Base-by-base conservation (phyloP, 2,888 invertebrate genomes). In the Calliphora vomitoria region DNA sequence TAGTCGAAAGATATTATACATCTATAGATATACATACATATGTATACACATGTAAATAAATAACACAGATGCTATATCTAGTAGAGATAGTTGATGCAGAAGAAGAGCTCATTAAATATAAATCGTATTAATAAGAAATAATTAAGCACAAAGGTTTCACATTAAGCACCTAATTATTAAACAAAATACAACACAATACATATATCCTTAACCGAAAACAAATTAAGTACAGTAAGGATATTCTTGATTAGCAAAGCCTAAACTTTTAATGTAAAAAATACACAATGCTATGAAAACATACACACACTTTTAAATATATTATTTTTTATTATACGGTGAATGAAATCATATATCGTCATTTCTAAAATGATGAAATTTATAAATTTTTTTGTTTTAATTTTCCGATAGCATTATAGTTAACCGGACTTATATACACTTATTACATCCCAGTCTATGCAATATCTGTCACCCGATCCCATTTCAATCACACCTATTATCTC, bases 91-190 rank as follows among this genome's bases (percentile, higher is more conserved):
- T n/a, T 50, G 15, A 15, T 6, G 18, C 8, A 55, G 10, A 18
- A 38, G 10, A 64, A 18, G 11, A 53, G 53, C 47, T 80, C 60
- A 69, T 80, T 69, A 69, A 80, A 80, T 69, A 20, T 72, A 68
- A 82, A 82, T 82, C 47, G 18, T 64, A 72, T 82, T 74, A 82
- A 74, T 82, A 74, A 20, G 71, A 72, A 47, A 38, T 66, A 82
- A 86, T 86, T 86, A 60, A 64, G 58, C 35, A 58, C 81, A 71
- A 86, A 66, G 71, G 66, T 38, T 78, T 58, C 50, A n/a, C 11
- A 76, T 72, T 76, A 81, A 20, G 25, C 13, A 35, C 15, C 38
- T 71, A 69, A 81, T 85, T 76, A 66, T 50, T 41, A 47, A 71
- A 47, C 58, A 53, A 66, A 76, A 53, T n/a, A 53, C 15, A 53